These are phyloP conservation scores for Mustela erminea DNA, from an alignment of 2,797 vertebrate species.

Conservation along the genomic window DNA sequence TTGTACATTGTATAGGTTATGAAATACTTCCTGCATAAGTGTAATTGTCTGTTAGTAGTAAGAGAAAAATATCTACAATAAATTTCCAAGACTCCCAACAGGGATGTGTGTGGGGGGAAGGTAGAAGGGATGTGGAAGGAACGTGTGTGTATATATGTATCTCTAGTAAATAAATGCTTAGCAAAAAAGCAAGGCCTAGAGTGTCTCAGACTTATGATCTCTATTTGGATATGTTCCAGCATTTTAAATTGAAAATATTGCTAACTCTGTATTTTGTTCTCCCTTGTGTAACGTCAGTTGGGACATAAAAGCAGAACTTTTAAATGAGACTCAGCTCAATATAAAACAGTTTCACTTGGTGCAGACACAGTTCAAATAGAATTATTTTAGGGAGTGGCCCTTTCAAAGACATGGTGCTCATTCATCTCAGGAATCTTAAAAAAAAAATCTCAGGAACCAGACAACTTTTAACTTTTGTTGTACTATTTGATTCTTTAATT, in stretches of 20 bases:
- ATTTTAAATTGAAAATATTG: background rate
- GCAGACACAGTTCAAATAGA: background rate
- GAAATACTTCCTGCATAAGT: background rate
- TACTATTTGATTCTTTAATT: background rate
- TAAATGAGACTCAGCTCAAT: background rate
- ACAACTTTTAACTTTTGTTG: background rate
- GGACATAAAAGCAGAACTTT: background rate
- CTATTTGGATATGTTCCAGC: background rate
- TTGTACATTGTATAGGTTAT: background rate
- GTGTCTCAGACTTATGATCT: background rate
- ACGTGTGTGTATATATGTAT: background rate
- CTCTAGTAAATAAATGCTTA: background rate
- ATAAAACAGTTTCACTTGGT: background rate
- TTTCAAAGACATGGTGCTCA: background rate
- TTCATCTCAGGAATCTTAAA: background rate
- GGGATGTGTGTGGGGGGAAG: background rate
- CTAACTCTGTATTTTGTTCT: background rate
- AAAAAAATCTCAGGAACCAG: no score
- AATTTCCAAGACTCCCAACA: background rate
- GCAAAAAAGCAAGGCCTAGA: background rate
- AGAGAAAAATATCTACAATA: background rate
- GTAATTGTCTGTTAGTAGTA: background rate
- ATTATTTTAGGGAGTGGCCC: background rate
- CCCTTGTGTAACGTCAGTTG: background rate
- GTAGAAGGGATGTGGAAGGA: background rate